Base-by-base conservation (phyloP, 2,113 vertebrate species). In the Cryptoleucopteryx plumbea region DNA sequence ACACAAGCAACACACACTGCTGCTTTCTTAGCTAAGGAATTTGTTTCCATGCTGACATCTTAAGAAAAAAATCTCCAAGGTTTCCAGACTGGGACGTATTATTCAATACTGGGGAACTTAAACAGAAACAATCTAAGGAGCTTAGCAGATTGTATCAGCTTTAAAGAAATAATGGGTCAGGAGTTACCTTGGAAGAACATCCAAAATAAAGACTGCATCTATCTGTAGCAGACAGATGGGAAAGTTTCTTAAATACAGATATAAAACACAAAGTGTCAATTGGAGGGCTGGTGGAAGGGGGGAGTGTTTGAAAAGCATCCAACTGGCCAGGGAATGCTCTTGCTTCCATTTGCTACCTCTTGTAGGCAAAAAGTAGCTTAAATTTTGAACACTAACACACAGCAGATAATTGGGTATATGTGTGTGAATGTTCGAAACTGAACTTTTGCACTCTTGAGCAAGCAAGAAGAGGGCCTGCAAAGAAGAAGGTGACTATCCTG, bases 151-250 rank as follows among this genome's bases (percentile, higher is more conserved):
- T 40, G 6, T 48, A 95, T 71, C 92, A 93, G 85, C 52, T 93
- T 74, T 93, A 89, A 87, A 84, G 67, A 53, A 92, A 52, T 36
- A 56, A 94, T 77, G 47, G 82, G 82, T 91, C 90, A 91, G 71
- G 80, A 86, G 83, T 71, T 74, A 93, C 86, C 95, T 89, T 66
- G 73, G 89, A 92, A 95, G 83, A 87, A 73, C 38, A 90, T 16
- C 42, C 0, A 0, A 77, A 87, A 93, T 65, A 74, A 86, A 42
- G 78, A 43, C 29, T 45, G 48, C 36, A 82, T 59, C 40, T 89
- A 45, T 75, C 84, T 62, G 53, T 4, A 45, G 73, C 81, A 87
- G 82, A 88, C 73, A 89, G 96, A 96, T 84, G 85, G 89, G 67
- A 38, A 84, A 94, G 84, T 63, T 94, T 91, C 89, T 87, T 88